Evolutionary conservation across 2,888 invertebrate genomes (phyloP).

Genomic region (Clistopyga incitator): DNA sequence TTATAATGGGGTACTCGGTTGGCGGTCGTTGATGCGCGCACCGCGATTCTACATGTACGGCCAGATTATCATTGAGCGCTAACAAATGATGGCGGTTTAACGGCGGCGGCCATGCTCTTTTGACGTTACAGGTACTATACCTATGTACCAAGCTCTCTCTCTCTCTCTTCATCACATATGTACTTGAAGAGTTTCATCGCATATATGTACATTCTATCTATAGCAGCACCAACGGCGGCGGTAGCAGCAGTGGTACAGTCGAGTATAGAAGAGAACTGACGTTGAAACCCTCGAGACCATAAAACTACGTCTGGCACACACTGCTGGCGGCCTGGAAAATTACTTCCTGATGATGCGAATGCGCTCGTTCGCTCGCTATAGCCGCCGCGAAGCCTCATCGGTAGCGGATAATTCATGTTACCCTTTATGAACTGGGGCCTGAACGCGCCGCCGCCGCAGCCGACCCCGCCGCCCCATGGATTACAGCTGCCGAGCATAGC

Average conservation of each 20-base stretch:
- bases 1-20: constrained; percentile 46
- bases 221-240: background rate
- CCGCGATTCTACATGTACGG: constrained; percentile 61
- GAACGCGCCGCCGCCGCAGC: constrained; percentile 9
- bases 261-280: constrained; percentile 31
- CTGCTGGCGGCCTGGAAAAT: constrained; percentile 68
- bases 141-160: background rate
- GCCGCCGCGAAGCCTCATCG: constrained; percentile 63
- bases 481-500: constrained; percentile 6
- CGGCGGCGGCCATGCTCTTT: constrained; percentile 31
- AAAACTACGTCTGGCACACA: constrained; percentile 67
- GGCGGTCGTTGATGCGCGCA: constrained; percentile 59
- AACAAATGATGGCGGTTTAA: constrained; percentile 66
- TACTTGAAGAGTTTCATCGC: background rate
- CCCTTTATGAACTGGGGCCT: constrained; percentile 64
- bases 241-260: background rate
- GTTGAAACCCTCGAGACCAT: constrained; percentile 58
- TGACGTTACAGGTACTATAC: constrained; percentile 2
- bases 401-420: constrained; percentile 73
- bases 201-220: constrained; percentile 9
- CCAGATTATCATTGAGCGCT: constrained; percentile 69
- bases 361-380: constrained; percentile 19
- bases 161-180: background rate
- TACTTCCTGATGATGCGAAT: constrained; percentile 73
- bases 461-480: too few relatives aligned